Evolutionary conservation across 2,797 vertebrate species (phyloP), one percentile per base, ranked within the genome.

Genomic region (Xerus rutilus): DNA sequence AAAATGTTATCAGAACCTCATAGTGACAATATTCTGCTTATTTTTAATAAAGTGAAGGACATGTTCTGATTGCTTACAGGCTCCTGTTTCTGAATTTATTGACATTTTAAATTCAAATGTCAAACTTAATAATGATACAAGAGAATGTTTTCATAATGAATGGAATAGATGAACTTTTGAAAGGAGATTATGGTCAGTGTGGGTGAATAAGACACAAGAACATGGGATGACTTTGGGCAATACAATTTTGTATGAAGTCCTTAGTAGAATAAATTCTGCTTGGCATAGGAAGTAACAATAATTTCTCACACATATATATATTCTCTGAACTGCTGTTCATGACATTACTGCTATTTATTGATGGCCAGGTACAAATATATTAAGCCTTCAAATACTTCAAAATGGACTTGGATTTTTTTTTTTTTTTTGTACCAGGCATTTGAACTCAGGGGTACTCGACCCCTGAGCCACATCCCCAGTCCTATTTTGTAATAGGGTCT

Each of bases 101-200:
- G 89, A 90, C 84, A 95, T 97, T 97, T 97, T 81, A 87, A 97
- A 96, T 96, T 95, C 82, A 98, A 96, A 96, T 97, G 86, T 96
- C 94, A 96, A 96, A 83, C 54, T 91, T 95, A 91, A 87, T 94
- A 94, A 62, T 86, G 65, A 86, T 57, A 69, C 13, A 79, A 74
- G 39, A 62, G 21, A 74, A 81, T 84, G n/a, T 96, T 89, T 97
- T 93, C 74, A 90, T 93, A 96, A 95, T 95, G 76, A 95, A 85
- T 78, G 17, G 67, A 89, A 95, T 32, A 79, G 30, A 87, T 62
- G 89, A 95, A 85, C 35, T 89, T 95, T 95, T 62, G 15, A 89
- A 93, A 70, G 72, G 45, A 89, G 13, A 82, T 83, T 85, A 43
- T 86, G 76, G 47, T 62, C 89, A 86, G 30, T 67, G 4, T 76